Base-by-base conservation (phyloP, 2,113 vertebrate species). In the Geococcyx californianus region DNA sequence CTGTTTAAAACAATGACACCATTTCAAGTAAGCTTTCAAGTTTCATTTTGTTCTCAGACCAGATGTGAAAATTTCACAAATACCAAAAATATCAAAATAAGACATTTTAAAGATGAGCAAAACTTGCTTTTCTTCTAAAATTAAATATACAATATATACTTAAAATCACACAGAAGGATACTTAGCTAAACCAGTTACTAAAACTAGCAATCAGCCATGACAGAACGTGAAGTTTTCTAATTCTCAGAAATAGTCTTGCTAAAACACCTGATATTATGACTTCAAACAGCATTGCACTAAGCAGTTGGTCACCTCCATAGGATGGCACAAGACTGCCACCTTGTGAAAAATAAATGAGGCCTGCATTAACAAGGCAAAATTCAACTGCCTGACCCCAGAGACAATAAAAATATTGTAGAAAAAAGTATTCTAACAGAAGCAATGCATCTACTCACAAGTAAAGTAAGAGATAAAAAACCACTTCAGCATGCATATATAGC, bases 301-400 rank as follows among this genome's bases (percentile, higher is more conserved):
- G 68, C 36, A 52, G 49, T 8, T 56, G 40, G 63, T 56, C 66
- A 67, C n/a, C 75, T 69, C 40, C 64, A 20, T 21, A 54, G 63
- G 34, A 83, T 16, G 80, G 95, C 60, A 64, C 90, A 95, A 93
- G 78, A 76, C 96, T 94, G 96, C 96, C 97, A 96, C 87, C 97
- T 92, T 87, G 92, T 93, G 97, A 17, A 66, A 38, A 36, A 3
- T 11, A 28, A 31, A 51, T 5, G 29, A n/a, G 10, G 67, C 21
- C 29, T 63, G 25, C 33, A 36, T 6, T 19, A 86, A 25, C 8
- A 58, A 40, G 28, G 77, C 24, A 74, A 93, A 74, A 68, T 24
- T 8, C 19, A 56, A 29, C 23, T n/a, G 5, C 10, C 31, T 18
- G 10, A 2, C 10, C 4, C 33, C 31, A 42, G n/a, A 45, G 23